phyloP scores from a whole-genome alignment of 2,888 invertebrate species.

The Onthophagus sagittarius region DNA sequence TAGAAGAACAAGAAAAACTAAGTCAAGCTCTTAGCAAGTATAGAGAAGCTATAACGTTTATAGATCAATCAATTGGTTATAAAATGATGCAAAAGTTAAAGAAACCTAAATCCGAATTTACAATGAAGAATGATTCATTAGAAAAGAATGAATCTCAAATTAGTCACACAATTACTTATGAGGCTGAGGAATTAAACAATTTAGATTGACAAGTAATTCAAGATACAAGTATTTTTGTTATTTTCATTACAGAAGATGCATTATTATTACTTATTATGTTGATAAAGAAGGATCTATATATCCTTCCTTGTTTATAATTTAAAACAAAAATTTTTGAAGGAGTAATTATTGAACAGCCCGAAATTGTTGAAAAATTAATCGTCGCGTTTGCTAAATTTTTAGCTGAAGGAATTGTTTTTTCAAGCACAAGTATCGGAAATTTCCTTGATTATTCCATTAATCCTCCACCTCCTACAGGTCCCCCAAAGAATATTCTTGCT shows the following conservation, averaged over 20 bases:
- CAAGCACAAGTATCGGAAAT: constrained; percentile 62
- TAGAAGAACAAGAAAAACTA: constrained; percentile 55
- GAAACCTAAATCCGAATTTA: constrained; percentile 54
- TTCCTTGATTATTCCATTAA: constrained; percentile 59
- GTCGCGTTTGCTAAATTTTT: constrained; percentile 58
- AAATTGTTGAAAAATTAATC: constrained; percentile 30
- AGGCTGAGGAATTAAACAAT: constrained; percentile 45
- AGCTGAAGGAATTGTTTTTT: constrained; percentile 61
- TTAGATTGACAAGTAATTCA: constrained; percentile 40
- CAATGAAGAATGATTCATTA: constrained; percentile 47
- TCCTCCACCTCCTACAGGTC: constrained; percentile 30
- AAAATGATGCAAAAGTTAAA: constrained; percentile 61
- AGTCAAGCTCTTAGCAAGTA: constrained; percentile 56
- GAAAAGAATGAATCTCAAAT: not conserved
- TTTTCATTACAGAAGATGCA: constrained; percentile 57
- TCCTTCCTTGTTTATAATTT: constrained; percentile 57
- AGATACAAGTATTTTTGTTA: constrained; percentile 46
- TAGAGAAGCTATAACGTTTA: constrained; percentile 55
- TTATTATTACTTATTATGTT: constrained; percentile 68
- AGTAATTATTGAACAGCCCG: constrained; percentile 47
- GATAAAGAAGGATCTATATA: constrained; percentile 60
- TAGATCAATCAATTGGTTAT: constrained; percentile 56
- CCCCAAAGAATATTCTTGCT: not conserved
- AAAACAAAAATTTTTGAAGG: constrained; percentile 60
- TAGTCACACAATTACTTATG: constrained; percentile 41